Evolutionary conservation across 2,888 invertebrate genomes (phyloP), one percentile per base, ranked within the genome.

Genomic region (Trisateles emortualis): DNA sequence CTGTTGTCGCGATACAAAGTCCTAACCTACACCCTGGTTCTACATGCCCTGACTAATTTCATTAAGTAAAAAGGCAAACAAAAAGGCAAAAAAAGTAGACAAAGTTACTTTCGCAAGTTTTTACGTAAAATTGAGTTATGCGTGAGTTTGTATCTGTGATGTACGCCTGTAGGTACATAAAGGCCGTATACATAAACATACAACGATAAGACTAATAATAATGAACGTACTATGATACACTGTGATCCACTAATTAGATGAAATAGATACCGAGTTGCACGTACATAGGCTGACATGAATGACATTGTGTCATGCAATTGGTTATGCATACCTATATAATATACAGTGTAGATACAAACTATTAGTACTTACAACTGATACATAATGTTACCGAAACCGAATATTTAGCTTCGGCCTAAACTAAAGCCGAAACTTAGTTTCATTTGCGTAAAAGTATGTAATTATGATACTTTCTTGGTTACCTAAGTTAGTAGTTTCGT

Each of bases 221-320:
- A 5, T 8, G 1, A n/a, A 9, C 11, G 10, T 2, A n/a, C n/a
- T n/a, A 36, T 45, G 36, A 19, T 36, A 36, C 49, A 30, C 22
- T 42, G 29, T 29, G 36, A 30, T 42, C n/a, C 19, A 10, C 30
- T 26, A 42, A 19, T 29, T 41, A 36, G 41, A 35, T 29, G 17
- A 10, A 29, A 29, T 26, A n/a, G 35, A 41, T 35, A 49, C 13
- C 11, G 33, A 26, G 32, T 48, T 47, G 38, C 35, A 17, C 35
- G 33, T 24, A 24, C 19, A 3, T 16, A 16, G 36, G 14, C 10
- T 17, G 26, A 36, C 39, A 39, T 39, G n/a, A 17, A 39, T 17
- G 39, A 29, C 29, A 45, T 35, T 44, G 44, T 24, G 22, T 35
- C 16, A 44, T 35, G 22, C 14, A 5, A 39, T 26, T 4, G 26